Conservation (phyloP, 2,113 vertebrate genomes). For the Oplegnathus fasciatus region DNA sequence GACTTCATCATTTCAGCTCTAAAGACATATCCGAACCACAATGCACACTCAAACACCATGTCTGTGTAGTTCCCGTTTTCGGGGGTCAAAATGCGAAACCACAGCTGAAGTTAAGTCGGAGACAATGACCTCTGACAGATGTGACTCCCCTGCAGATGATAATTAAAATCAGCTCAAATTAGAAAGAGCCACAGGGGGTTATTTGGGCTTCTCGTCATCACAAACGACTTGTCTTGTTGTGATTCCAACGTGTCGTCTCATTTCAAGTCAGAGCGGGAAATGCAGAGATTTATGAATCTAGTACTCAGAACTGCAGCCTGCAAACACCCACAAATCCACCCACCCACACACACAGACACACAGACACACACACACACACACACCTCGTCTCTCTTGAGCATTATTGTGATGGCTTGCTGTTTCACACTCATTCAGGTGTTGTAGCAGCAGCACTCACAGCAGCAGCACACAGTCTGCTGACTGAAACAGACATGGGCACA, state of each 20-base stretch:
- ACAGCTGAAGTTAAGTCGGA: not conserved
- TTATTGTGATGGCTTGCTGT: conserved; percentile 56
- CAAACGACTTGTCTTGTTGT: conserved; percentile 13
- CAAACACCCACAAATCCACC: conserved; percentile 13
- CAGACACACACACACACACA: not conserved
- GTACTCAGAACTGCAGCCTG: conserved; percentile 20
- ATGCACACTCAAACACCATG: not conserved
- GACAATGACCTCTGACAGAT: conserved; percentile 53
- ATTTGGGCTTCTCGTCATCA: conserved; percentile 5
- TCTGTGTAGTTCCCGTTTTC: not conserved
- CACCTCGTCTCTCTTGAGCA: conserved; percentile 31
- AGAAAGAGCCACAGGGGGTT: conserved; percentile 16
- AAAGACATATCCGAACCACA: not conserved
- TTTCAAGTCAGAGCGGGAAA: conserved; percentile 15
- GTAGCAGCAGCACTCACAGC: conserved; percentile 39
- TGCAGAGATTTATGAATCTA: conserved; percentile 15
- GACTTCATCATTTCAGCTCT: not conserved
- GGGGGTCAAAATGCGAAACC: conserved; percentile 9
- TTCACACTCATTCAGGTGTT: conserved; percentile 67
- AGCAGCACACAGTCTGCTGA: conserved; percentile 54
- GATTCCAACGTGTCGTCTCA: conserved; percentile 8
- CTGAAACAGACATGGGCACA: conserved; percentile 50
- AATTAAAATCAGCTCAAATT: conserved; percentile 57
- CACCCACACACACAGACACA: not conserved
- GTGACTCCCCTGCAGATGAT: conserved; percentile 37